phyloP scores from a whole-genome alignment of 2,888 invertebrate species.

The Sacculina carcini region DNA sequence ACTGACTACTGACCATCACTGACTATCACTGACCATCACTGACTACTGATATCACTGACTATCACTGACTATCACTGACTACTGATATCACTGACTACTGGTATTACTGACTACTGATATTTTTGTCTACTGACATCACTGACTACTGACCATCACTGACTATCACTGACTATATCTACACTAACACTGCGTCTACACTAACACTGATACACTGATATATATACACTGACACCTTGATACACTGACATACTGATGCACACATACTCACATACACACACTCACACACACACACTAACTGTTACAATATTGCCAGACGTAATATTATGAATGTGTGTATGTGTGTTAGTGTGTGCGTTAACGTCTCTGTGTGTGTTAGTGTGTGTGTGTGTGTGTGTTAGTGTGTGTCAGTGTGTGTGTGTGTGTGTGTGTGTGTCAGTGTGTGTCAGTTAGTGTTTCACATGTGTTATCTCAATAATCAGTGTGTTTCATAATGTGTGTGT shows the following conservation, averaged over 20 bases:
- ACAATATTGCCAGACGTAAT: background rate
- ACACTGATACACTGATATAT: background rate
- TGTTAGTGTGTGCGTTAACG: too few species aligned
- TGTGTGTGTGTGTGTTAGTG: too few species aligned
- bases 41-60: background rate
- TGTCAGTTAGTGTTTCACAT: background rate
- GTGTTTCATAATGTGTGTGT: background rate
- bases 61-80: background rate
- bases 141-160: background rate
- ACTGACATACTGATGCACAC: background rate
- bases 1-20: too few species aligned
- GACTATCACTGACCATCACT: background rate
- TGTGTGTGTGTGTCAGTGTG: background rate
- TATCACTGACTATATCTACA: background rate
- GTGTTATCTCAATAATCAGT: background rate
- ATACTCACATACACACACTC: too few species aligned
- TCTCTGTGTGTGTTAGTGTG: too few species aligned
- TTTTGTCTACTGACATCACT: background rate
- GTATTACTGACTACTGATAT: background rate
- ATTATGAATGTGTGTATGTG: too few species aligned
- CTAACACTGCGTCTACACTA: background rate
- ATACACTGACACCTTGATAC: background rate
- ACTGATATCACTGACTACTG: background rate
- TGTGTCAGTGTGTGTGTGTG: too few species aligned
- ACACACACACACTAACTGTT: background rate